A percentile compares a stretch with the other conserved stretches of the same genome.
phyloP scores from a whole-genome alignment of 2,113 vertebrate genomes.

The Grammomys dolichurus region DNA sequence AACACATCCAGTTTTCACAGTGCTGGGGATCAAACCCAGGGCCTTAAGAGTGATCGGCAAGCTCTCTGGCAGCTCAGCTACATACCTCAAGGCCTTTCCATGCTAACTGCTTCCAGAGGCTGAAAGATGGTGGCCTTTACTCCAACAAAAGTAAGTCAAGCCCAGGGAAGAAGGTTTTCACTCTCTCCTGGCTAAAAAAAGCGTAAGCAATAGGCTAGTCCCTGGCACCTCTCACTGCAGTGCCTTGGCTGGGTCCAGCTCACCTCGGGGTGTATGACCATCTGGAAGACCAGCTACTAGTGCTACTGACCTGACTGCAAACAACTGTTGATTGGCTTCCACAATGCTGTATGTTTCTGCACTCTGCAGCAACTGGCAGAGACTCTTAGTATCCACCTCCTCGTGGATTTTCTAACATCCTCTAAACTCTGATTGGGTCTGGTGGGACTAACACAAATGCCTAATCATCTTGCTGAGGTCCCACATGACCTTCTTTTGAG shows the following conservation, averaged over 20 bases:
- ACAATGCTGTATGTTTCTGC: not conserved
- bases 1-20: not conserved
- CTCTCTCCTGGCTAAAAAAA: not conserved
- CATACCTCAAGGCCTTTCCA: not conserved
- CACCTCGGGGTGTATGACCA: fast-evolving
- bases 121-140: fast-evolving
- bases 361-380: not conserved
- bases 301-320: not conserved
- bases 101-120: not conserved
- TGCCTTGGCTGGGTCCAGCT: not conserved
- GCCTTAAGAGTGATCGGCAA: not conserved
- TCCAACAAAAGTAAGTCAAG: not conserved
- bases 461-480: not conserved
- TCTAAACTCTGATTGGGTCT: not conserved
- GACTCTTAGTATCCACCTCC: not conserved
- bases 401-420: not conserved
- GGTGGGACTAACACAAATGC: not conserved
- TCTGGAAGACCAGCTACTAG: too few species aligned
- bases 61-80: too few species aligned
- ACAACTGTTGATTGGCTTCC: not conserved
- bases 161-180: not conserved
- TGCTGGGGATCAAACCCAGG: not conserved
- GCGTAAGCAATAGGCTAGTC: fast-evolving
- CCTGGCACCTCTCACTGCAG: not conserved
- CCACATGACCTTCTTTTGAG: not conserved